Percentiles rank a stretch among this genome's conserved stretches.
Evolutionary conservation across 2,113 vertebrate genomes (phyloP).

Genomic region (Myotis yumanensis): DNA sequence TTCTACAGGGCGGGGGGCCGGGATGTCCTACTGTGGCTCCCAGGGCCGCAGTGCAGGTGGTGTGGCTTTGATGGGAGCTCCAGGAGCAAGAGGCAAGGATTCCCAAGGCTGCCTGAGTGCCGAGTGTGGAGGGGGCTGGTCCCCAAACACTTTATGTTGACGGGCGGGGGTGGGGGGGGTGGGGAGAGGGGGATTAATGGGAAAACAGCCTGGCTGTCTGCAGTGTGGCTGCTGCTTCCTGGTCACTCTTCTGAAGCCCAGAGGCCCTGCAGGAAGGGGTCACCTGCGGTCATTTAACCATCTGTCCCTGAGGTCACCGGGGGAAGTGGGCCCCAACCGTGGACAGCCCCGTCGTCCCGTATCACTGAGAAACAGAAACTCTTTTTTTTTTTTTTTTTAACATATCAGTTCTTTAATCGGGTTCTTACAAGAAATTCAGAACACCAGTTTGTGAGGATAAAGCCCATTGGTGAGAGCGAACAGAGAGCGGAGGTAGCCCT

Average conservation of each 20-base stretch:
- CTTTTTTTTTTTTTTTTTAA: no score
- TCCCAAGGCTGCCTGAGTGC: neutral
- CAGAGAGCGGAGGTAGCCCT: no score
- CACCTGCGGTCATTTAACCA: no score
- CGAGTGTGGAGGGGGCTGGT: no score
- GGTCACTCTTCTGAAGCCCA: neutral
- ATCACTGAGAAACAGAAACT: neutral
- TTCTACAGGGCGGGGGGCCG: accelerated
- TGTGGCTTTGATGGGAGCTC: accelerated
- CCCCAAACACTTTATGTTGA: accelerated
- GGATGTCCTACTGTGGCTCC: neutral
- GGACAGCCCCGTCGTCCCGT: no score
- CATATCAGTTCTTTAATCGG: no score
- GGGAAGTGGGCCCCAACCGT: no score
- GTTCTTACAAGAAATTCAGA: no score
- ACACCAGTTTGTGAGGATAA: no score
- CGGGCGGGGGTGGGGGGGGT: accelerated
- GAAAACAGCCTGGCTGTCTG: accelerated
- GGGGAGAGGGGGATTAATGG: accelerated
- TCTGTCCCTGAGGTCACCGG: neutral
- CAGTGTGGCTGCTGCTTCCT: neutral
- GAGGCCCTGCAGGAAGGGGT: no score
- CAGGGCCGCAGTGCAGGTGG: accelerated
- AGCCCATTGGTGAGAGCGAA: no score
- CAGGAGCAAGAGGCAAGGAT: no score